These are phyloP conservation scores for Arctia plantaginis DNA, from an alignment of 2,888 invertebrate genomes.

Conservation along the genomic window DNA sequence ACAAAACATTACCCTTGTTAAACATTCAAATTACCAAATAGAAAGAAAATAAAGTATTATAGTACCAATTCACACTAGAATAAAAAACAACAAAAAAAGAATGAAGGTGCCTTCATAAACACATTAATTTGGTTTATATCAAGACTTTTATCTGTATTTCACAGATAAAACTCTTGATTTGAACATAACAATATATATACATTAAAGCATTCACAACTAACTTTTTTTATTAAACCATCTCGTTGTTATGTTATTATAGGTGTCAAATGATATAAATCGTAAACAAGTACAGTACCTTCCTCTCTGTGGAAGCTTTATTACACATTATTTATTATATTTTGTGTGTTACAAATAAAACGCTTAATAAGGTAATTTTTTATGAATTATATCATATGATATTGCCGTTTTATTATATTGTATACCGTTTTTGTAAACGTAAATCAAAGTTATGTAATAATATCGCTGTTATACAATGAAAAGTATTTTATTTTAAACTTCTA, in stretches of 20 bases:
- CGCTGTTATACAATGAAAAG: background rate
- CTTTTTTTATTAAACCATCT: background rate
- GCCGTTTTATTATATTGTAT: background rate
- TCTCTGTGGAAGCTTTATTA: conserved; percentile 32
- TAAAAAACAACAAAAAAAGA: background rate
- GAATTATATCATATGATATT: conserved; percentile 22
- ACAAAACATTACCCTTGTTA: background rate
- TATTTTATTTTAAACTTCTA: background rate
- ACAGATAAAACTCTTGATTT: too few species aligned
- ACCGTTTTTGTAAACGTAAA: conserved; percentile 6
- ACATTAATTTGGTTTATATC: background rate
- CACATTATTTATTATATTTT: conserved; percentile 37
- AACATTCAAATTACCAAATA: too few species aligned
- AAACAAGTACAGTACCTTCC: conserved; percentile 20
- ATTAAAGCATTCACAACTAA: background rate
- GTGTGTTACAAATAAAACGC: conserved; percentile 25
- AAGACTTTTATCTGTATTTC: background rate
- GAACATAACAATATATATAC: background rate
- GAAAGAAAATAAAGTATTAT: too few species aligned
- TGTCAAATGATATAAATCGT: background rate
- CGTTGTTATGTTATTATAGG: background rate
- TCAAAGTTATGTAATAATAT: background rate
- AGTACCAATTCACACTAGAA: background rate
- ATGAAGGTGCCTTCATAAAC: background rate
- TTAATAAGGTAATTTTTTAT: conserved; percentile 30